phyloP scores from a whole-genome alignment of 2,888 invertebrate species.

The Rhagonycha fulva region DNA sequence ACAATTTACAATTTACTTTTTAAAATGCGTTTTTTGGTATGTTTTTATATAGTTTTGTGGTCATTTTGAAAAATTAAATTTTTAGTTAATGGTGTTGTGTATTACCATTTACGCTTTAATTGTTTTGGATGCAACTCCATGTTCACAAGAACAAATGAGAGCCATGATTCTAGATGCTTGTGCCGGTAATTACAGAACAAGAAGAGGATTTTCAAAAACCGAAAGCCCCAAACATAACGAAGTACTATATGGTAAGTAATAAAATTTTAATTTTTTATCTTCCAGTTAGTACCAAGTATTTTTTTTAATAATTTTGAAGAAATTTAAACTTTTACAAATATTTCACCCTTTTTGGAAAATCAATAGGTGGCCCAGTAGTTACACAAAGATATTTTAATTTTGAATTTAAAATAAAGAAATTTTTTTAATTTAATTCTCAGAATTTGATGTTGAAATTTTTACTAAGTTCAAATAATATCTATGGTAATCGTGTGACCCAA shows the following conservation, averaged over 20 bases:
- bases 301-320: too few relatives aligned
- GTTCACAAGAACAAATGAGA: conserved; percentile 6
- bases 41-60: not conserved
- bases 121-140: conserved; percentile 6
- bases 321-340: too few relatives aligned
- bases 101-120: not conserved
- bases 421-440: not conserved
- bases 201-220: conserved; percentile 1
- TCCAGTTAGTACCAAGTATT: too few relatives aligned
- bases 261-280: too few relatives aligned
- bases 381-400: too few relatives aligned
- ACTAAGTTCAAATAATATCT: not conserved
- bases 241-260: not conserved
- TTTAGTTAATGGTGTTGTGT: conserved; percentile 14
- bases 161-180: conserved; percentile 12
- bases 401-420: not conserved
- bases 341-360: too few relatives aligned
- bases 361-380: too few relatives aligned
- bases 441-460: not conserved
- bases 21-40: conserved; percentile 15
- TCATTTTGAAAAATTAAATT: conserved; percentile 6
- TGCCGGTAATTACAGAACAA: conserved; percentile 4
- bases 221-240: not conserved
- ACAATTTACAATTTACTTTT: not conserved
- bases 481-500: not conserved